Percentiles rank a stretch among this genome's conserved stretches.
Conservation (phyloP, 2,113 vertebrate genomes). For the Mesoclemmys tuberculata region DNA sequence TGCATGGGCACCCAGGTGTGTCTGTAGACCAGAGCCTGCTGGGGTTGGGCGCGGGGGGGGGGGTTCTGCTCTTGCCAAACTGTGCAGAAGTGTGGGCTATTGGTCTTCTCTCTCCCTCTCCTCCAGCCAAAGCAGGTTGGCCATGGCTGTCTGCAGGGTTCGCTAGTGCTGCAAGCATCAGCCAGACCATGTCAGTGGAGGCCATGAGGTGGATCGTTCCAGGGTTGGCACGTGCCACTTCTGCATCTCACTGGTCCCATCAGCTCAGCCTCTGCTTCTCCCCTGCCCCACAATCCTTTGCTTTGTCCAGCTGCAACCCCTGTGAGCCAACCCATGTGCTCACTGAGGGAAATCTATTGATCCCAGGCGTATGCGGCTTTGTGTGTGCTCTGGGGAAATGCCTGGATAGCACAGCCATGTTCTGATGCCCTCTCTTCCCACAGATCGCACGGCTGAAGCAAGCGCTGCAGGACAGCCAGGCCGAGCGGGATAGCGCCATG, state of each 20-base stretch:
- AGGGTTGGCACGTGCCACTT: neutral
- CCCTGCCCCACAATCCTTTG: neutral
- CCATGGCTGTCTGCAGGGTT: neutral
- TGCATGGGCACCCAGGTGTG: rapidly evolving
- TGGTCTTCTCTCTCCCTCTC: neutral
- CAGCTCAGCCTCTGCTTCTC: neutral
- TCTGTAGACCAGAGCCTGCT: neutral
- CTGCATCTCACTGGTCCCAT: neutral
- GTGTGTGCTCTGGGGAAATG: neutral
- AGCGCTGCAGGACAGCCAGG: constrained; percentile 82
- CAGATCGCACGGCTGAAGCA: constrained; percentile 88
- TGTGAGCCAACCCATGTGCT: neutral
- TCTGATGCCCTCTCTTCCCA: rapidly evolving
- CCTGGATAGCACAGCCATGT: neutral
- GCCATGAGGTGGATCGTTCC: neutral
- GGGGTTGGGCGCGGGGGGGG: too few relatives aligned
- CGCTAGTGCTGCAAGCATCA: neutral
- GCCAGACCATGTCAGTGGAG: neutral
- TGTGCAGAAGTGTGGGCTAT: neutral
- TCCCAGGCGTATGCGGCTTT: neutral
- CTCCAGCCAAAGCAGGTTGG: neutral
- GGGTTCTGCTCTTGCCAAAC: neutral
- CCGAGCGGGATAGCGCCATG: constrained; percentile 84
- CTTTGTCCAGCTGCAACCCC: neutral
- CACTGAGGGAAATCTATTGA: neutral